Evolutionary conservation across 2,113 vertebrate species (phyloP).

Genomic region (Falco punctatus): DNA sequence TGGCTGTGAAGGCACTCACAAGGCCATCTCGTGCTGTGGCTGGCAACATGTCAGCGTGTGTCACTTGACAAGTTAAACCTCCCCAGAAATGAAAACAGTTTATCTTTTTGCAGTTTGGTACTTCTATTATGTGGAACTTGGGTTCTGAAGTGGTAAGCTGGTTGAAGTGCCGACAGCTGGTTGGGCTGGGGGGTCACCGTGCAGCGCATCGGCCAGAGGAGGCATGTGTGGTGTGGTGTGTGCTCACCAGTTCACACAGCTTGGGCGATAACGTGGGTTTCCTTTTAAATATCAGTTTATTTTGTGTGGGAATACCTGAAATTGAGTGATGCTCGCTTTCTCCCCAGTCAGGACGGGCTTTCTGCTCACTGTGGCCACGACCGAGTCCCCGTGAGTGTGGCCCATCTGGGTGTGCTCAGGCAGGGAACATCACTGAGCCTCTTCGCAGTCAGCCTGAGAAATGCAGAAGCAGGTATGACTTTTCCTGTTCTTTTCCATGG

Average conservation of each 20-base stretch:
- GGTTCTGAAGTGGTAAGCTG: not conserved
- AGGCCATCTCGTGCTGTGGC: accelerated
- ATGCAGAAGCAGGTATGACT: accelerated
- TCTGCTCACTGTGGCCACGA: accelerated
- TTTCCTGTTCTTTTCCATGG: accelerated
- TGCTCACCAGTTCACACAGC: accelerated
- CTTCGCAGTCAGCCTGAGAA: accelerated
- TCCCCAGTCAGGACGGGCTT: not conserved
- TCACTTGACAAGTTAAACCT: not conserved
- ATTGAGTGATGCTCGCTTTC: not conserved
- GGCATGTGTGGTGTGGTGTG: accelerated
- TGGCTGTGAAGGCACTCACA: accelerated
- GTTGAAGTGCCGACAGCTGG: not conserved
- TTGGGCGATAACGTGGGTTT: accelerated
- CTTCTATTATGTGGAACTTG: accelerated
- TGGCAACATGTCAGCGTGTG: accelerated
- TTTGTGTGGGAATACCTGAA: not conserved
- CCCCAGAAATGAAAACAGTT: not conserved
- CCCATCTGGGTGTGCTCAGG: accelerated
- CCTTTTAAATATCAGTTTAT: not conserved
- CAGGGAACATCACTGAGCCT: not conserved
- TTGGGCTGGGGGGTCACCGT: accelerated
- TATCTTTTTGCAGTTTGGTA: not conserved
- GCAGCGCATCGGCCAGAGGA: accelerated
- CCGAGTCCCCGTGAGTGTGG: accelerated